These are phyloP conservation scores for Deroptyus accipitrinus DNA, from an alignment of 2,113 vertebrate genomes.

Conservation along the genomic window DNA sequence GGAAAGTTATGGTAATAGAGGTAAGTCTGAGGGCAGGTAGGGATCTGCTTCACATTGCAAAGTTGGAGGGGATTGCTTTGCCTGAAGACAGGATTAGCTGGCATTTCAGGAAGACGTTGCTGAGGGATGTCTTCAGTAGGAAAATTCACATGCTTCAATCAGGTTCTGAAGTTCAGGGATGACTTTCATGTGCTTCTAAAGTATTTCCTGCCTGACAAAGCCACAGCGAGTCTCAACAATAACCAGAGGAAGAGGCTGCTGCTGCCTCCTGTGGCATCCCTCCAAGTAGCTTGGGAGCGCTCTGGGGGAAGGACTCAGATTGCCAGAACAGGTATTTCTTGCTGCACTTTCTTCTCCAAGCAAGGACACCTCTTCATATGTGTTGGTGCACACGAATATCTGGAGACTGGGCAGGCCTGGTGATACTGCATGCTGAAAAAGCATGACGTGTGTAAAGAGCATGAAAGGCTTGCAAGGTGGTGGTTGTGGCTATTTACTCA, in stretches of 20 bases:
- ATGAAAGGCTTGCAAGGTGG: neutral
- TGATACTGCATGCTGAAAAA: neutral
- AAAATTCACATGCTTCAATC: neutral
- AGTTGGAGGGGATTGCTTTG: neutral
- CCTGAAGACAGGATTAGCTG: neutral
- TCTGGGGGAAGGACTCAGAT: neutral
- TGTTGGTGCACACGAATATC: neutral
- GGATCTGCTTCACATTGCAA: neutral
- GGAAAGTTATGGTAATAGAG: neutral
- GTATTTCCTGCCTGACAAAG: neutral
- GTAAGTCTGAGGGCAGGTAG: neutral
- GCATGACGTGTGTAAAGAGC: neutral
- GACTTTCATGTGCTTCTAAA: neutral
- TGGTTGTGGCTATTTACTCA: neutral
- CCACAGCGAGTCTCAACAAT: neutral
- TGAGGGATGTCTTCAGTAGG: neutral
- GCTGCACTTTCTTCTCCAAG: neutral
- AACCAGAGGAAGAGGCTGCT: neutral
- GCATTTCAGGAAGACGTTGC: neutral
- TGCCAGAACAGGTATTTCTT: neutral
- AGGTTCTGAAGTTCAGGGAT: neutral
- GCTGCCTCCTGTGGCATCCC: fast-evolving
- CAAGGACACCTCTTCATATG: neutral
- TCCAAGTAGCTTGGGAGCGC: fast-evolving
- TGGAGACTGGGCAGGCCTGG: neutral